These are phyloP conservation scores for Oppia nitens DNA, from an alignment of 1,140 invertebrate genomes.

Conservation along the genomic window DNA sequence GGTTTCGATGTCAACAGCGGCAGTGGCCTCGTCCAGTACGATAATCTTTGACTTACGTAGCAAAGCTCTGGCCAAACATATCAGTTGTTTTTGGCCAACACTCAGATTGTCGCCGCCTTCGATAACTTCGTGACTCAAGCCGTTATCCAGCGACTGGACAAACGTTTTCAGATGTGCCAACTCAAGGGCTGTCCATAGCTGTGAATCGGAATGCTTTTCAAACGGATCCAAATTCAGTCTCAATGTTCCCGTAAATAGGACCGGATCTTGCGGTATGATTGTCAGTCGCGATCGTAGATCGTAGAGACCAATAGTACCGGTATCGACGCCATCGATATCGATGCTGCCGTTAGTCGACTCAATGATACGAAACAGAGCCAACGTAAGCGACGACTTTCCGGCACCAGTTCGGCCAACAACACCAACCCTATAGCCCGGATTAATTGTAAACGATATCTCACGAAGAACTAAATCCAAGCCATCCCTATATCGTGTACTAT, in stretches of 20 bases:
- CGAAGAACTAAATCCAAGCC: slow-evolving; percentile 25
- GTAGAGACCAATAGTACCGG: slow-evolving; percentile 65
- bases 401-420: slow-evolving; percentile 40
- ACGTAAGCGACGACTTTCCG: slow-evolving; percentile 36
- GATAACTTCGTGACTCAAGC: slow-evolving; percentile 11
- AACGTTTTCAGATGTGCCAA: slow-evolving; percentile 28
- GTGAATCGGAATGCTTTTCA: slow-evolving; percentile 24
- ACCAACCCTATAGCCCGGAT: slow-evolving; percentile 25
- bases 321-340: slow-evolving; percentile 71
- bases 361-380: slow-evolving; percentile 37
- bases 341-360: slow-evolving; percentile 48
- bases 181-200: slow-evolving; percentile 26
- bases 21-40: slow-evolving; percentile 32
- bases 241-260: slow-evolving; percentile 55
- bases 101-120: slow-evolving; percentile 19
- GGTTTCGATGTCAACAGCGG: slow-evolving; percentile 29
- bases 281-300: slow-evolving; percentile 53
- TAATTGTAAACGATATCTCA: slow-evolving; percentile 18
- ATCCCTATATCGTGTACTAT: slow-evolving; percentile 23
- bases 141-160: slow-evolving; percentile 3
- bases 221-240: slow-evolving; percentile 35
- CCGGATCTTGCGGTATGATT: slow-evolving; percentile 32
- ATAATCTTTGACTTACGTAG: slow-evolving; percentile 35
- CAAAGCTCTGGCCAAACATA: slow-evolving; percentile 40
- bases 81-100: slow-evolving; percentile 34